Evolutionary conservation across 1,140 invertebrate genomes (phyloP).

Genomic region (Atta colombica): DNA sequence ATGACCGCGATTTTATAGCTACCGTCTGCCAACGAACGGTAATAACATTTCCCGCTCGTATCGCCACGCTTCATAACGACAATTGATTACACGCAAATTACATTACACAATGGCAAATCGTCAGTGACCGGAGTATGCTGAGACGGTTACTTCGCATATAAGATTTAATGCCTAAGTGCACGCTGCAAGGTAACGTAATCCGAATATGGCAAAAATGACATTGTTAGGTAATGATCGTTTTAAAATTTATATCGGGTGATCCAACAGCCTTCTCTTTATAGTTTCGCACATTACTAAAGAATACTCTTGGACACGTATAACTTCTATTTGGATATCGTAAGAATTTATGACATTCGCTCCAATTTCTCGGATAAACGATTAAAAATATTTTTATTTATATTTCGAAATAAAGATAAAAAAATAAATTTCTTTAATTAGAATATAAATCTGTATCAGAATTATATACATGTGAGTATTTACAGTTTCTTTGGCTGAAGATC

Average conservation of each 20-base stretch:
- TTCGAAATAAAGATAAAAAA: neutral
- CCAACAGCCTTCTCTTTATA: conserved; percentile 46
- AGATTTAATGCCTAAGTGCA: conserved; percentile 66
- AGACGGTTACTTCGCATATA: conserved; percentile 60
- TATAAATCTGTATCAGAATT: neutral
- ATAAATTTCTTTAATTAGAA: no score
- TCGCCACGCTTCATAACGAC: conserved; percentile 48
- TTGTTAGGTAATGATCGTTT: conserved; percentile 71
- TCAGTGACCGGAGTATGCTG: conserved; percentile 55
- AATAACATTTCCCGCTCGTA: conserved; percentile 20
- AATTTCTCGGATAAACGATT: neutral
- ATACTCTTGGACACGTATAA: neutral
- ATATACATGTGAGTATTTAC: neutral
- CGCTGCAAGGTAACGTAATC: conserved; percentile 57
- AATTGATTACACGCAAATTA: conserved; percentile 63
- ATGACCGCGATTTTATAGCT: conserved; percentile 28
- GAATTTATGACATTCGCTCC: neutral
- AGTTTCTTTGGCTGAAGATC: neutral
- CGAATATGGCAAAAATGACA: conserved; percentile 66
- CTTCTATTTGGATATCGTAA: neutral
- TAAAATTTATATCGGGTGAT: conserved; percentile 65
- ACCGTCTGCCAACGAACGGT: neutral
- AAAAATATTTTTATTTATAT: neutral
- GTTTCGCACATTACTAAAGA: conserved; percentile 47
- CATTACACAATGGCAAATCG: conserved; percentile 69